Conservation (phyloP, 2,888 invertebrate genomes). For the Pandemis heparana region DNA sequence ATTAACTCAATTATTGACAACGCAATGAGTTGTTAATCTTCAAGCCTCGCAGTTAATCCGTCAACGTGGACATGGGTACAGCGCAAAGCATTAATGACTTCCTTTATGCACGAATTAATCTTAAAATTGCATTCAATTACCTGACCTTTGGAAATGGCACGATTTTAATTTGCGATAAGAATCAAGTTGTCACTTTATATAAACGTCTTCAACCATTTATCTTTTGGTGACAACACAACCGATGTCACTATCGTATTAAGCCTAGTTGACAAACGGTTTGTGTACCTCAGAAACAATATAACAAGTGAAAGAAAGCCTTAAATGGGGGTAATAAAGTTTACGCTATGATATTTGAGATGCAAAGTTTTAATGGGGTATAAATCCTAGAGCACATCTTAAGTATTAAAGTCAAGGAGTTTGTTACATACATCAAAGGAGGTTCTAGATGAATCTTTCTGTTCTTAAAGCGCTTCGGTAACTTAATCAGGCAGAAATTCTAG, state of each 20-base stretch:
- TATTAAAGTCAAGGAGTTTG: conserved; percentile 60
- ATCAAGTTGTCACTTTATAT: conserved; percentile 72
- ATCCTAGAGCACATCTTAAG: conserved; percentile 64
- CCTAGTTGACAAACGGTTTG: conserved; percentile 55
- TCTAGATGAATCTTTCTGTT: conserved; percentile 55
- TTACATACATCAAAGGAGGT: conserved; percentile 55
- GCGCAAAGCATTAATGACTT: conserved; percentile 30
- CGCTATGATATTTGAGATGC: background rate
- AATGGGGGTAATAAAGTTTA: conserved; percentile 47
- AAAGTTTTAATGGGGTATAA: conserved; percentile 35
- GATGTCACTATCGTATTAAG: conserved; percentile 69
- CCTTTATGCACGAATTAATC: conserved; percentile 27
- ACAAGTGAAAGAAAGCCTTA: conserved; percentile 53
- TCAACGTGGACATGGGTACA: conserved; percentile 15
- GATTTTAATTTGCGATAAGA: conserved; percentile 51
- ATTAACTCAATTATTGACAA: background rate
- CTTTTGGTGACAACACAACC: conserved; percentile 73
- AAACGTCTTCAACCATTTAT: conserved; percentile 71
- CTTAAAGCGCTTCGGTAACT: background rate
- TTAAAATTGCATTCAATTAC: conserved; percentile 29
- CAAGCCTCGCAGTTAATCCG: conserved; percentile 30
- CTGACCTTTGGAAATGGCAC: conserved; percentile 28
- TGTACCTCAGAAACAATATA: background rate
- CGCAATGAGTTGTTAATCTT: conserved; percentile 18
- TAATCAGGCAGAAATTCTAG: conserved; percentile 18